Percentiles rank a stretch among this genome's conserved stretches.
Evolutionary conservation across 2,888 invertebrate species (phyloP).

Genomic region (Eupithecia dodoneata): DNA sequence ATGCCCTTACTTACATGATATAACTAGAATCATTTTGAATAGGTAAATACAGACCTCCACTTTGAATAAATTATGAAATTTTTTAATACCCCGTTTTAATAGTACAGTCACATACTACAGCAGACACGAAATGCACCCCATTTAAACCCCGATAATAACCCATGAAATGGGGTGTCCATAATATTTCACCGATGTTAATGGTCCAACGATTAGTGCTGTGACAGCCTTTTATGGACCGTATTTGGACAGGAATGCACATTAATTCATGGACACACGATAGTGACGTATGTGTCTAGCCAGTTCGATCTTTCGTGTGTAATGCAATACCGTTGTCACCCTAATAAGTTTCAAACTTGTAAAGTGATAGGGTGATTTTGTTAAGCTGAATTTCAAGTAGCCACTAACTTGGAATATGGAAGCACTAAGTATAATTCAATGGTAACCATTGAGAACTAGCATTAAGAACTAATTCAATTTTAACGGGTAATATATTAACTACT

Average conservation of each 20-base stretch:
- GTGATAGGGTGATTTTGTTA: conserved; percentile 15
- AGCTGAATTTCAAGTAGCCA: conserved; percentile 13
- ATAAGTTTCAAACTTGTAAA: conserved; percentile 17
- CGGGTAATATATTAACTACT: no score
- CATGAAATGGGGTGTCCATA: conserved; percentile 44
- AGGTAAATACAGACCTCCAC: neutral
- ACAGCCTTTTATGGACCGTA: conserved; percentile 56
- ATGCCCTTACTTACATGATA: neutral
- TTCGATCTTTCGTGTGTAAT: conserved; percentile 60
- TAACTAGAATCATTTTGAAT: neutral
- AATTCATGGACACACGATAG: conserved; percentile 60
- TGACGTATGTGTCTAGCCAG: conserved; percentile 77
- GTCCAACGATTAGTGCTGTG: conserved; percentile 57
- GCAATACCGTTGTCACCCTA: conserved; percentile 39
- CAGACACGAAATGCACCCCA: conserved; percentile 23
- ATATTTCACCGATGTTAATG: conserved; percentile 63
- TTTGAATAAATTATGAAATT: neutral
- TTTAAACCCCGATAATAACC: conserved; percentile 24
- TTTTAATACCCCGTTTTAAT: conserved; percentile 1
- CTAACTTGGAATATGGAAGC: neutral
- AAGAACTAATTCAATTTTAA: no score
- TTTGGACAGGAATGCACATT: conserved; percentile 52
- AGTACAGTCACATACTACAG: conserved; percentile 19
- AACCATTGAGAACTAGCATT: no score
- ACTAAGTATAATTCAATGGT: neutral